Conservation (phyloP, 2,888 invertebrate genomes). For the Galerucella pusilla region DNA sequence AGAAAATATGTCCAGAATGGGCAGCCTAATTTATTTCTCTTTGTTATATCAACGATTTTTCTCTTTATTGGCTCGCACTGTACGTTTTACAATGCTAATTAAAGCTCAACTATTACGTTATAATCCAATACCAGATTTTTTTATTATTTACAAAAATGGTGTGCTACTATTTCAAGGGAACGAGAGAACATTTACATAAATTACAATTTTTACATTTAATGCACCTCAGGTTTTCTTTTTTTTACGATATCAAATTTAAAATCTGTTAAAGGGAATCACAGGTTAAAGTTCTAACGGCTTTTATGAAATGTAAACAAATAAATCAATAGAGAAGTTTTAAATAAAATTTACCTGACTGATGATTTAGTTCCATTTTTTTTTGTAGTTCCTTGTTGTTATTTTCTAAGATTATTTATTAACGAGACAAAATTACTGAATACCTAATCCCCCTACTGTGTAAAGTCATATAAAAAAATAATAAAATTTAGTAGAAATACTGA, state of each 20-base stretch:
- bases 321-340: neutral
- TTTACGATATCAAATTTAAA: constrained; percentile 37
- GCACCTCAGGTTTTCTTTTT: constrained; percentile 25
- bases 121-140: constrained; percentile 19
- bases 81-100: constrained; percentile 34
- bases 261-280: constrained; percentile 39
- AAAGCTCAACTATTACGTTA: constrained; percentile 34
- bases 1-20: no score
- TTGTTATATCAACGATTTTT: neutral
- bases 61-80: neutral
- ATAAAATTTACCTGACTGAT: no score
- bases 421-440: no score
- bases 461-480: no score
- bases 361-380: no score
- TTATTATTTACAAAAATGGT: constrained; percentile 33
- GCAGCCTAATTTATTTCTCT: neutral
- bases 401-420: no score
- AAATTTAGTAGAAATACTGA: neutral
- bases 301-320: constrained; percentile 29
- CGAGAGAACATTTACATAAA: constrained; percentile 39
- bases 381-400: no score
- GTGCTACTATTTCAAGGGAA: constrained; percentile 35
- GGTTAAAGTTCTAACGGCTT: constrained; percentile 34
- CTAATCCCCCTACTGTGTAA: no score
- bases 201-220: constrained; percentile 39